A percentile compares a stretch with the other conserved stretches of the same genome.
Evolutionary conservation across 2,113 vertebrate genomes (phyloP).

Genomic region (Phaethon lepturus): DNA sequence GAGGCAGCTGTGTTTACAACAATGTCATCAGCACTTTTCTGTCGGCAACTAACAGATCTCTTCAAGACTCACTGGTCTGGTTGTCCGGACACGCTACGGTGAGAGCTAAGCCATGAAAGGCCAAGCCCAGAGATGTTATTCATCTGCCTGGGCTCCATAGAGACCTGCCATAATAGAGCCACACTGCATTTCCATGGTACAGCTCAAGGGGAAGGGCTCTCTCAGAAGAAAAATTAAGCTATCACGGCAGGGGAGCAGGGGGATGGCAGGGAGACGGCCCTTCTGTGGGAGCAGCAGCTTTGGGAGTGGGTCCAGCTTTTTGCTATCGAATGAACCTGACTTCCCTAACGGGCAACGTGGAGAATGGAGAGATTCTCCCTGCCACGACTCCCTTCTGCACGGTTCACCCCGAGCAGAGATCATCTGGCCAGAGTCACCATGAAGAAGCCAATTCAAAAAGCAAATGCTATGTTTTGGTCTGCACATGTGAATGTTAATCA

Average conservation of each 20-base stretch:
- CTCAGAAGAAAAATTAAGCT: background rate
- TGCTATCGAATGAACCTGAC: background rate
- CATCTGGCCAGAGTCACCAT: background rate
- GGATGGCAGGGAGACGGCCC: background rate
- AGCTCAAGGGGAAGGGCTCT: background rate
- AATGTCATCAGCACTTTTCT: background rate
- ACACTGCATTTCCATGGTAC: background rate
- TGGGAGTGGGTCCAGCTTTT: background rate
- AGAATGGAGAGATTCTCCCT: background rate
- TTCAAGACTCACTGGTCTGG: background rate
- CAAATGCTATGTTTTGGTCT: background rate
- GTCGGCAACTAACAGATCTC: background rate
- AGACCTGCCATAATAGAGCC: background rate
- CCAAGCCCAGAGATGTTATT: background rate
- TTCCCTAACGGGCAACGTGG: background rate
- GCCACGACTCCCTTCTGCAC: background rate
- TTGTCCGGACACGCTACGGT: accelerated
- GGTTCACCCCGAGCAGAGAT: background rate
- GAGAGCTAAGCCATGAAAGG: background rate
- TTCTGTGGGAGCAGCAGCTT: background rate
- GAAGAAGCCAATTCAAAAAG: background rate
- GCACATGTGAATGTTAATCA: background rate
- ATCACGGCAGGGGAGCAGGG: background rate
- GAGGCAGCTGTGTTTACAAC: constrained; percentile 14
- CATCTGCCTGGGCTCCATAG: background rate